Conservation (phyloP, 1,140 invertebrate genomes). For the Bombus picipes region DNA sequence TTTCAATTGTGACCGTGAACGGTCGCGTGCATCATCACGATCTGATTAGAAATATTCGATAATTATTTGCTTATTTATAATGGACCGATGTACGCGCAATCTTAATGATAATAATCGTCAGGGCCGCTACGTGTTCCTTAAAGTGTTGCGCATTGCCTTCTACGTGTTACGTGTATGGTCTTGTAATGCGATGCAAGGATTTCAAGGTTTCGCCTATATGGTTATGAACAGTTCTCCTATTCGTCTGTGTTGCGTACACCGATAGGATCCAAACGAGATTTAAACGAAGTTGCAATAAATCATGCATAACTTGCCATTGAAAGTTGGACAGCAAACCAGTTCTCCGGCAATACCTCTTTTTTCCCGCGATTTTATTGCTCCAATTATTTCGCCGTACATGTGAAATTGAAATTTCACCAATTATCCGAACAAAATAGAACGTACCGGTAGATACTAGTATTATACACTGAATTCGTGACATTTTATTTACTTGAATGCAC, state of each 20-base stretch:
- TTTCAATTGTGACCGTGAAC: background rate
- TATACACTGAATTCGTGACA: too few species aligned
- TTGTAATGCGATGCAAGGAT: constrained; percentile 44
- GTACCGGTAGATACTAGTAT: background rate
- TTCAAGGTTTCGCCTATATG: constrained; percentile 50
- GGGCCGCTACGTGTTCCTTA: constrained; percentile 19
- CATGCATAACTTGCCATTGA: constrained; percentile 47
- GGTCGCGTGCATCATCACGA: background rate
- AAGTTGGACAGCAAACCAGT: constrained; percentile 41
- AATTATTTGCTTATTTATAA: background rate
- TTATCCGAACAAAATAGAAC: background rate
- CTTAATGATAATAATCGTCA: constrained; percentile 36
- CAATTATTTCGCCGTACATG: constrained; percentile 11
- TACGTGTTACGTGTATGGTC: constrained; percentile 40
- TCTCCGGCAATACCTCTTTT: background rate
- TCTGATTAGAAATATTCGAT: background rate
- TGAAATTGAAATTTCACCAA: constrained; percentile 21
- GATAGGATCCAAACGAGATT: constrained; percentile 31
- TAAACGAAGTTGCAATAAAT: constrained; percentile 40
- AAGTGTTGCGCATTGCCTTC: constrained; percentile 36
- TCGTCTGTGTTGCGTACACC: constrained; percentile 20
- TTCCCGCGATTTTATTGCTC: constrained; percentile 9
- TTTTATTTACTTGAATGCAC: background rate
- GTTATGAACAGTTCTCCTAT: constrained; percentile 31
- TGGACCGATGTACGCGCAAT: background rate